These are phyloP conservation scores for Parambassis ranga DNA, from an alignment of 2,797 vertebrate genomes.

Conservation along the genomic window DNA sequence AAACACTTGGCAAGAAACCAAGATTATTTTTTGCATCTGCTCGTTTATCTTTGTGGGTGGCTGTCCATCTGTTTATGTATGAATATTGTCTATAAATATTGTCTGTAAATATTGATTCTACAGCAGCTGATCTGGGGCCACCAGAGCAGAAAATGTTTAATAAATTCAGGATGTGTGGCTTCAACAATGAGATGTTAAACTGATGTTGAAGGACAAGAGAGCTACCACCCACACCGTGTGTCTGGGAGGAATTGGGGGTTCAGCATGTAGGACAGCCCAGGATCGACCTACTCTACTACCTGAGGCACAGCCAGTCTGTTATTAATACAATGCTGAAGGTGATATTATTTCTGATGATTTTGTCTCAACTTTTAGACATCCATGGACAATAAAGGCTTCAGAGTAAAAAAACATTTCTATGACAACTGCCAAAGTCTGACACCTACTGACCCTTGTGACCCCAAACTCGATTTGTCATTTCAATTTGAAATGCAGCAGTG, in stretches of 20 bases:
- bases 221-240: no score
- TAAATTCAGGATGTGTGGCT: not conserved
- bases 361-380: no score
- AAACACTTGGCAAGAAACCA: not conserved
- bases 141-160: not conserved
- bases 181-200: no score
- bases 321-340: no score
- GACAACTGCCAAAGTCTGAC: not conserved
- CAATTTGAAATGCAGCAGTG: not conserved
- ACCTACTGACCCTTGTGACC: not conserved
- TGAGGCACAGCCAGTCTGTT: no score
- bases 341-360: no score
- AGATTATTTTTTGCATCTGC: not conserved
- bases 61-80: not conserved
- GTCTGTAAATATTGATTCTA: no score
- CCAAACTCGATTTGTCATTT: not conserved
- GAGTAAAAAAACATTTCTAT: not conserved
- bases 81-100: not conserved
- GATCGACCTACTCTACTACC: no score
- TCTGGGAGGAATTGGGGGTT: no score
- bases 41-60: not conserved
- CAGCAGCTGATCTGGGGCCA: not conserved
- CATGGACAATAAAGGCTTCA: no score
- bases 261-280: no score
- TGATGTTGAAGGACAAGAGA: no score